phyloP scores from a whole-genome alignment of 2,797 vertebrate genomes.

The Acanthornis magna region DNA sequence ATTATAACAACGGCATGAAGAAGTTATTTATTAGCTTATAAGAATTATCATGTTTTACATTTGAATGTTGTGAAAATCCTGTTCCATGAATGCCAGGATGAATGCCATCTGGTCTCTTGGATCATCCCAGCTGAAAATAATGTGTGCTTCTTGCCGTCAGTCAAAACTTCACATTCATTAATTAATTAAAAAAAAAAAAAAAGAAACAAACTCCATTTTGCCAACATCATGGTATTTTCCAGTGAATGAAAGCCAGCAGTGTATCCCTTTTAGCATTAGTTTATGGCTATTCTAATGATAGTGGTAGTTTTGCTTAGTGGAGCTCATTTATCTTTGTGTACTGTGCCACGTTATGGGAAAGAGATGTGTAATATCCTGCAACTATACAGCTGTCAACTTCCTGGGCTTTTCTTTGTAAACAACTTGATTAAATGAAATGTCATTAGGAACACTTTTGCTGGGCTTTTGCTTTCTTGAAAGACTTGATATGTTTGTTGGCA shows the following conservation, averaged over 20 bases:
- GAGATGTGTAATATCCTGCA: not conserved
- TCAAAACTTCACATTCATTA: constrained; percentile 53
- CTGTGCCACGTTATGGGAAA: not conserved
- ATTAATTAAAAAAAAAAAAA: not conserved
- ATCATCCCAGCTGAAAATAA: constrained; percentile 37
- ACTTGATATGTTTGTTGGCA: not conserved
- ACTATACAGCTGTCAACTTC: not conserved
- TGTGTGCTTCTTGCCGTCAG: constrained; percentile 2
- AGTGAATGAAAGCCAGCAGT: not conserved
- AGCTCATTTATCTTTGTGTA: not conserved
- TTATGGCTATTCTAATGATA: not conserved
- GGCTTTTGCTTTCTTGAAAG: not conserved
- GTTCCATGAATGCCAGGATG: constrained; percentile 30
- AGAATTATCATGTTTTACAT: constrained; percentile 55
- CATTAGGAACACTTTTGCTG: not conserved
- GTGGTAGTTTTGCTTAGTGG: not conserved
- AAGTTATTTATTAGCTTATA: constrained; percentile 60
- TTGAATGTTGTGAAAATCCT: constrained; percentile 34
- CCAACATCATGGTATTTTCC: not conserved
- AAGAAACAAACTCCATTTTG: not conserved
- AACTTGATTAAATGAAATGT: not conserved
- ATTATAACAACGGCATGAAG: constrained; percentile 45
- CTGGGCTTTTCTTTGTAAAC: not conserved
- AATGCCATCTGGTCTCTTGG: constrained; percentile 13
- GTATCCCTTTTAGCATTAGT: not conserved